A percentile compares a stretch with the other conserved stretches of the same genome.
These are phyloP conservation scores for Desoria tigrina DNA, from an alignment of 2,888 invertebrate species.

Conservation along the genomic window DNA sequence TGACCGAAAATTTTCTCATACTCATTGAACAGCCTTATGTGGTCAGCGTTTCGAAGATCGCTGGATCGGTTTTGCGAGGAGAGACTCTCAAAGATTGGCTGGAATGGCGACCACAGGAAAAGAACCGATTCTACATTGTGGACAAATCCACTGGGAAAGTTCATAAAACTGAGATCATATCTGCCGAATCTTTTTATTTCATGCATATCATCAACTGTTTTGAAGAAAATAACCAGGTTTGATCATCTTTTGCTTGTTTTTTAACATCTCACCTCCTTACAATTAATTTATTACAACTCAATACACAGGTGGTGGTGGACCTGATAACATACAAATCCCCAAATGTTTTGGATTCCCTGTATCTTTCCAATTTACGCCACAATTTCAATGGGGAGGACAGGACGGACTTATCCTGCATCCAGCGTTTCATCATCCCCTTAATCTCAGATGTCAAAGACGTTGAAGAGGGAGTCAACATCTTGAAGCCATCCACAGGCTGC, in stretches of 20 bases:
- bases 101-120: constrained; percentile 57
- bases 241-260: not conserved
- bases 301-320: constrained; percentile 55
- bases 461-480: constrained; percentile 6
- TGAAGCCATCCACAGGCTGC: not conserved
- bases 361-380: constrained; percentile 54
- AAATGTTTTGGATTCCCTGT: constrained; percentile 56
- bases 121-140: constrained; percentile 58
- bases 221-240: constrained; percentile 57
- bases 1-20: constrained; percentile 60
- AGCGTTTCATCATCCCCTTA: constrained; percentile 49
- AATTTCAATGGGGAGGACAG: constrained; percentile 43
- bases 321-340: constrained; percentile 56
- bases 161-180: constrained; percentile 56
- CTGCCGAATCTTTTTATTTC: constrained; percentile 59
- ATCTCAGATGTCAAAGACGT: constrained; percentile 55
- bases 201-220: constrained; percentile 62
- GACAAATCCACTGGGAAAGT: constrained; percentile 58
- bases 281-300: not conserved
- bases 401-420: constrained; percentile 39
- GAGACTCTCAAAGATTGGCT: constrained; percentile 57
- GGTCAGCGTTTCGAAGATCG: constrained; percentile 58
- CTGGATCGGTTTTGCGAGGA: constrained; percentile 56
- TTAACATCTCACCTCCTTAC: not conserved
- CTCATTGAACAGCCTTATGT: constrained; percentile 61